phyloP scores from a whole-genome alignment of 2,888 invertebrate genomes.

The Euspilapteryx auroguttella region DNA sequence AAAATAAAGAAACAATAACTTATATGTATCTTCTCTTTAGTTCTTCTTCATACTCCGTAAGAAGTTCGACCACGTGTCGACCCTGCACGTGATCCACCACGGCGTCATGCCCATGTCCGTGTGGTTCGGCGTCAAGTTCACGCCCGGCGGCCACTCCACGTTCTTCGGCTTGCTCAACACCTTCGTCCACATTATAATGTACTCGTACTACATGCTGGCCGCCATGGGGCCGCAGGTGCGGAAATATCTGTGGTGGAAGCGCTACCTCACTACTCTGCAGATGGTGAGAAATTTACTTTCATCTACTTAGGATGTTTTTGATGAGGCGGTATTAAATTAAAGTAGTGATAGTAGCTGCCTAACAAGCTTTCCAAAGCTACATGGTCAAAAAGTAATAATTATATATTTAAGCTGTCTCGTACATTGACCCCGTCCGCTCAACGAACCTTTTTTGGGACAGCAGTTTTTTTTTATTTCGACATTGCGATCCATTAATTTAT shows the following conservation, averaged over 20 bases:
- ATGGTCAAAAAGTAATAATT: too few species aligned
- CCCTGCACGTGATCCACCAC: conserved; percentile 94
- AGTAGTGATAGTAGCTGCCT: too few species aligned
- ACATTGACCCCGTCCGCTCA: too few species aligned
- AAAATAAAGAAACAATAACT: too few species aligned
- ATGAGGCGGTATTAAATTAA: too few species aligned
- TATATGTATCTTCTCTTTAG: too few species aligned
- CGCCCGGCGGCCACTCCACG: conserved; percentile 94
- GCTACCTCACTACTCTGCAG: conserved; percentile 88
- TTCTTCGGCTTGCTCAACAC: conserved; percentile 95
- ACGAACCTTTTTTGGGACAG: too few species aligned
- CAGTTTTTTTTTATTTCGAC: too few species aligned
- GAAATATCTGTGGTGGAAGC: conserved; percentile 95
- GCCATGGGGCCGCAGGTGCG: conserved; percentile 87
- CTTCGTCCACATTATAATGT: conserved; percentile 97
- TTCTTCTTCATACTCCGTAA: conserved; percentile 94
- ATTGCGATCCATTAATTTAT: too few species aligned
- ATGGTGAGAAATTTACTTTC: conserved; percentile 64
- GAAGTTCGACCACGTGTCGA: conserved; percentile 91
- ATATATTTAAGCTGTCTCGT: too few species aligned
- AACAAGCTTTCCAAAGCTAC: too few species aligned
- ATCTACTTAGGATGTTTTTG: too few species aligned
- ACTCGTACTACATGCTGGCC: conserved; percentile 88
- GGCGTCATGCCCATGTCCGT: conserved; percentile 97
- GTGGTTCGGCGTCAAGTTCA: conserved; percentile 97